Conservation (phyloP, 2,888 invertebrate genomes). For the Odontothrips loti region DNA sequence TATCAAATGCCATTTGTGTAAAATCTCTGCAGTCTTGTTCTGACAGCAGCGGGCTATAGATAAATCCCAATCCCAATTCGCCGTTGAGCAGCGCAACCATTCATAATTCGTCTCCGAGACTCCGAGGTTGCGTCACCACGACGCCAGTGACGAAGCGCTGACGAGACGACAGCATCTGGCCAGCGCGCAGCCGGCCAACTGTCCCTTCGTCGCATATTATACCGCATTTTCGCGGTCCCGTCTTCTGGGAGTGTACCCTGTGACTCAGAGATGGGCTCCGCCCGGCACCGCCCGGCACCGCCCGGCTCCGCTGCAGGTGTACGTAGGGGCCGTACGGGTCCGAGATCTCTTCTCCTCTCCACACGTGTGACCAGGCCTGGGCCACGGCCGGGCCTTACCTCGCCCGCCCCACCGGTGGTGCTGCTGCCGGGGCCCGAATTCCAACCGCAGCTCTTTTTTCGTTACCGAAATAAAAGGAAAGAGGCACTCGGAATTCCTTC, state of each 20-base stretch:
- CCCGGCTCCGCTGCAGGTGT: constrained; percentile 6
- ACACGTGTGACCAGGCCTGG: constrained; percentile 10
- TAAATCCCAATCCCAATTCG: too few relatives aligned
- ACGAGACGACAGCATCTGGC: neutral
- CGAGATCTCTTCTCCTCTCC: constrained; percentile 14
- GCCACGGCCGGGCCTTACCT: neutral
- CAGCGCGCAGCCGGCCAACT: neutral
- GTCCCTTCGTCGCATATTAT: neutral
- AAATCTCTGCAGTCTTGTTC: too few relatives aligned
- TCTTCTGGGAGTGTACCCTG: neutral
- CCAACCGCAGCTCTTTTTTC: constrained; percentile 26
- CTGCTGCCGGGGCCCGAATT: constrained; percentile 7
- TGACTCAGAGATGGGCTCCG: constrained; percentile 10
- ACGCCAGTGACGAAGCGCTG: too few relatives aligned
- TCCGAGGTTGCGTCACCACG: too few relatives aligned
- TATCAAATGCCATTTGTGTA: too few relatives aligned
- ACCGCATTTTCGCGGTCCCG: neutral
- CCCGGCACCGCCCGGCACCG: neutral
- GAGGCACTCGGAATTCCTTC: neutral
- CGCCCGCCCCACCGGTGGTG: neutral
- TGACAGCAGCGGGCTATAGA: too few relatives aligned
- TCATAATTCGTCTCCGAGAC: too few relatives aligned
- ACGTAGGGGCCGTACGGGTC: constrained; percentile 14
- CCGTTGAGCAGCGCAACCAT: too few relatives aligned
- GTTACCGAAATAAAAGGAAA: constrained; percentile 20